Evolutionary conservation across 1,140 invertebrate genomes (phyloP).

Genomic region (Drosophila leontia): DNA sequence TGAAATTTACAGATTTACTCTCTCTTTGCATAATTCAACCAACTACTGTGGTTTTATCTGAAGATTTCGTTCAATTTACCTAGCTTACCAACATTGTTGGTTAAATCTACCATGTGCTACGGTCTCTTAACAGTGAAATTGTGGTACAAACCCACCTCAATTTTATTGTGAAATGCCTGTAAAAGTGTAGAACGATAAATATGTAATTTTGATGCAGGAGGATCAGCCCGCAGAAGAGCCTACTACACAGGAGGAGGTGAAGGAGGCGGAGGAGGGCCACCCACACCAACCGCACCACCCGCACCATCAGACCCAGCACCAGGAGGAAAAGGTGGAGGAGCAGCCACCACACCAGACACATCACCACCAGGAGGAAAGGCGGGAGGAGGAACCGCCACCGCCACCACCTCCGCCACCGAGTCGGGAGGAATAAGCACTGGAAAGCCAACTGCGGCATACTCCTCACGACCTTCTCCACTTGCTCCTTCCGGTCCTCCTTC

Average conservation of each 20-base stretch:
- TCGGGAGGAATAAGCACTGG: conserved; percentile 6
- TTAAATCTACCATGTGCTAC: no score
- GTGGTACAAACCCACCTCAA: no score
- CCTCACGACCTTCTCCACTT: background rate
- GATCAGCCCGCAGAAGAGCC: background rate
- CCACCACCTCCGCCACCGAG: background rate
- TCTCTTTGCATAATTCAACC: no score
- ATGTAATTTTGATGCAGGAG: no score
- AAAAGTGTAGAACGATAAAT: no score
- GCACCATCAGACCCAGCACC: background rate
- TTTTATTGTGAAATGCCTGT: no score
- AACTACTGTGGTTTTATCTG: no score
- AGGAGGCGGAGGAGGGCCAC: conserved; percentile 1
- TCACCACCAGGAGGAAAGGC: background rate
- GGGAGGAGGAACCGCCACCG: conserved; percentile 4
- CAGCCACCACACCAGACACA: background rate
- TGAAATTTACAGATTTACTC: no score
- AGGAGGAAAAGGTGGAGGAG: conserved; percentile 1
- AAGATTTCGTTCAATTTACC: no score
- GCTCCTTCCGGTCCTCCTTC: background rate
- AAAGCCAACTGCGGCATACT: background rate
- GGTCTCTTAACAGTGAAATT: no score
- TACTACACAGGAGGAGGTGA: conserved; percentile 2
- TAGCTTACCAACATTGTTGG: no score
- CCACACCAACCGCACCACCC: background rate